phyloP scores from a whole-genome alignment of 53 echinoderm and acorn worm species.

The Zoroaster sp. region DNA sequence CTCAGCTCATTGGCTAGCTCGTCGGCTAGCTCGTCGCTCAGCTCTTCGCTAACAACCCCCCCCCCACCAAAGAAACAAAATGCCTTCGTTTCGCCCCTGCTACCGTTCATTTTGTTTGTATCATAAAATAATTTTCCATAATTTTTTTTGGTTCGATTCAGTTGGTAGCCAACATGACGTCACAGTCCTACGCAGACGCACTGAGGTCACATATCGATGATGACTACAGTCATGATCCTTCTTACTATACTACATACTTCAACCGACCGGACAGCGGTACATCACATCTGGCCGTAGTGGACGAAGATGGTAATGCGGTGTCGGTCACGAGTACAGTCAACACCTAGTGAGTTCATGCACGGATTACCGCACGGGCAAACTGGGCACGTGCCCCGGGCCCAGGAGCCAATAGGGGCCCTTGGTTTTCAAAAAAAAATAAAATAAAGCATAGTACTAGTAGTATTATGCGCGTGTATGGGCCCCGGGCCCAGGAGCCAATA shows the following conservation, averaged over 20 bases:
- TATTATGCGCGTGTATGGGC: no score
- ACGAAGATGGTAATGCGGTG: constrained; percentile 83
- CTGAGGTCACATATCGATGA: constrained; percentile 73
- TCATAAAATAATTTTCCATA: no score
- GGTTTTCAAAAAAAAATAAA: no score
- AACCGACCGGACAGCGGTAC: constrained; percentile 76
- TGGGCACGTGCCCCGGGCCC: no score
- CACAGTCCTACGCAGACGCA: constrained; percentile 57
- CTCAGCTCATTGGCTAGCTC: no score
- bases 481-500: no score
- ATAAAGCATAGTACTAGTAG: no score
- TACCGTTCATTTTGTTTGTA: background rate
- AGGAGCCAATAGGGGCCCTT: no score
- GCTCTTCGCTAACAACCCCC: background rate
- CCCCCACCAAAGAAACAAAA: no score
- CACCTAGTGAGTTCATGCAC: no score
- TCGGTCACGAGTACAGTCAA: constrained; percentile 85
- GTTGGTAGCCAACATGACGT: constrained; percentile 78
- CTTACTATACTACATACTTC: constrained; percentile 78
- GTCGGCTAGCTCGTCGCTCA: no score
- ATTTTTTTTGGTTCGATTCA: background rate
- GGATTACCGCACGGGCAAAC: no score
- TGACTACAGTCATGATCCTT: constrained; percentile 65
- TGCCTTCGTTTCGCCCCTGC: background rate
- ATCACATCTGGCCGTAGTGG: constrained; percentile 74